A percentile compares a stretch with the other conserved stretches of the same genome.
phyloP scores from a whole-genome alignment of 1,140 invertebrate species.

The Elysia chlorotica region DNA sequence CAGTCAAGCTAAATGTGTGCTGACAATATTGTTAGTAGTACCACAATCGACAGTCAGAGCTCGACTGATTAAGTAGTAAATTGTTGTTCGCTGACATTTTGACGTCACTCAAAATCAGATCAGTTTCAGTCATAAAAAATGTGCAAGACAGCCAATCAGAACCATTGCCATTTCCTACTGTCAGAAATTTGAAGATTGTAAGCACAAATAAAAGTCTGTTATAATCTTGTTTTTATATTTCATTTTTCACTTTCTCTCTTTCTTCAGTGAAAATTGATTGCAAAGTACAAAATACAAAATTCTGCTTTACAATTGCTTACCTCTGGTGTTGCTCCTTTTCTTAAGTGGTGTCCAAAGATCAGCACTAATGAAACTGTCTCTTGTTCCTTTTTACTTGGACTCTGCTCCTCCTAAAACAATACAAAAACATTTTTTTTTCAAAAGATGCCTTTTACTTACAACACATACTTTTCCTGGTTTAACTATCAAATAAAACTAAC shows the following conservation, averaged over 20 bases:
- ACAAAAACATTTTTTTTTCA: neutral
- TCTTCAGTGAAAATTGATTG: neutral
- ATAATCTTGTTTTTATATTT: neutral
- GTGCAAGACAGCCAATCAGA: too few species aligned
- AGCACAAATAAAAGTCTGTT: neutral
- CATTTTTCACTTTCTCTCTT: neutral
- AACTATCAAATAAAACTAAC: neutral
- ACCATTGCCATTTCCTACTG: too few species aligned
- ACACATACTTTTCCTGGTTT: too few species aligned
- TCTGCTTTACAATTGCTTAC: slow-evolving; percentile 29
- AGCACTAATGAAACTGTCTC: slow-evolving; percentile 40
- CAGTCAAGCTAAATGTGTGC: too few species aligned
- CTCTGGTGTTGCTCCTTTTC: slow-evolving; percentile 36
- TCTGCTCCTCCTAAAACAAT: neutral
- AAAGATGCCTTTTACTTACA: neutral
- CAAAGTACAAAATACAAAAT: neutral
- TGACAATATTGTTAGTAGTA: too few species aligned
- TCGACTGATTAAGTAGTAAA: too few species aligned
- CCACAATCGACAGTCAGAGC: too few species aligned
- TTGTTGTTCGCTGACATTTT: too few species aligned
- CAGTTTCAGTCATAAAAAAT: too few species aligned
- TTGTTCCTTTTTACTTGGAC: neutral
- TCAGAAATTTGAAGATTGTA: neutral
- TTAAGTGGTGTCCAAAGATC: slow-evolving; percentile 54
- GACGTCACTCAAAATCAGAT: too few species aligned